Evolutionary conservation across 2,113 vertebrate genomes (phyloP), one percentile per base, ranked within the genome.

Genomic region (Danionella cerebrum): DNA sequence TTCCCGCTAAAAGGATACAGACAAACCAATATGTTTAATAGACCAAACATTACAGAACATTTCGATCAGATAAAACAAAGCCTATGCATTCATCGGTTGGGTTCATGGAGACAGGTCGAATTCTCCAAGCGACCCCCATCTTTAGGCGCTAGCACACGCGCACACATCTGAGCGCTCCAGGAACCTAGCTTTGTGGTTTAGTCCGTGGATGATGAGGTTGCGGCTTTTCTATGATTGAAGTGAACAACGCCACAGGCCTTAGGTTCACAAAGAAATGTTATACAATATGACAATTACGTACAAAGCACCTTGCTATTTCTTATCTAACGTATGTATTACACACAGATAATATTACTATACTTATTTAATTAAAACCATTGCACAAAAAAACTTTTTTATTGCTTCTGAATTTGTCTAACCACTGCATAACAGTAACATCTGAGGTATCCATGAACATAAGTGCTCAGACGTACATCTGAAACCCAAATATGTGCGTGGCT

Each of bases 31-130:
- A 82, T 73, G 79, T 80, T 79, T 82, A 76, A 78, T 72, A 73
- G 78, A 77, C 71, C 77, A 76, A 66, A 65, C 75, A 70, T 41
- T 2, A 50, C 78, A 75, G 59, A 78, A 85, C 86, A 79, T 79
- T 85, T 78, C 67, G 74, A 80, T 88, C n/a, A n/a, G n/a, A n/a
- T 90, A 80, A 67, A 81, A 84, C 80, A 74, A 84, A 85, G 83
- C 82, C 78, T 71, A 69, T 72, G 86, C 83, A 87, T 86, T 84
- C 85, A 81, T 78, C 79, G 76, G 57, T 83, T 84, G 85, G 85
- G n/a, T n/a, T n/a, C n/a, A n/a, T 83, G 82, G 67, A 85, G 80
- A 84, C 85, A 84, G 90, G 91, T 90, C 72, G 60, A 63, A 63
- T 44, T 75, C 72, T 70, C 74, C 71, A 64, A 69, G 39, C 84